A percentile compares a stretch with the other conserved stretches of the same genome.
phyloP scores from a whole-genome alignment of 2,888 invertebrate genomes.

The Holacanthella duospinosa region DNA sequence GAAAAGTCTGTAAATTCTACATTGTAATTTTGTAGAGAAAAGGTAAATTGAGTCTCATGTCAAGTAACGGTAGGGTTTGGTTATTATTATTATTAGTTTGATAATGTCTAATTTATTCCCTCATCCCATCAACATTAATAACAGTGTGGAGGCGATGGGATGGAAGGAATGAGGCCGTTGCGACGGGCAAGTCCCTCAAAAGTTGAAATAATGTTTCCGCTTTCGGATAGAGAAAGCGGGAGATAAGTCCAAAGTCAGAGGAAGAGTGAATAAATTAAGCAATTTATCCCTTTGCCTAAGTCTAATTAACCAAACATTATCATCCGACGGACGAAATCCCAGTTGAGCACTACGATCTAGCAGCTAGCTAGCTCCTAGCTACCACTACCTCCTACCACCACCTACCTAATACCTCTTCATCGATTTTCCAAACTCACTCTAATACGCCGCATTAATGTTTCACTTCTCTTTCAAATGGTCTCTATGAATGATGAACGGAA shows the following conservation, averaged over 20 bases:
- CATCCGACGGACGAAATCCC: neutral
- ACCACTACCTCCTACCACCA: too few relatives aligned
- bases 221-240: too few relatives aligned
- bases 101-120: slow-evolving; percentile 5
- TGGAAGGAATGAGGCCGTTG: neutral
- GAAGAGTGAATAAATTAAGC: neutral
- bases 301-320: slow-evolving; percentile 6
- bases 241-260: neutral
- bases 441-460: neutral
- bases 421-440: neutral
- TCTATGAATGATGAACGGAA: neutral
- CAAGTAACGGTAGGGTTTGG: neutral
- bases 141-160: neutral
- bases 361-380: too few relatives aligned
- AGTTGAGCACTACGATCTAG: too few relatives aligned
- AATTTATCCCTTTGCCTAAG: neutral
- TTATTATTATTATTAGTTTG: slow-evolving; percentile 4
- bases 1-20: too few relatives aligned
- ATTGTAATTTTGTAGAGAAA: neutral
- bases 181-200: neutral
- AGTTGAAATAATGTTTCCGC: neutral
- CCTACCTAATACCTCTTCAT: neutral
- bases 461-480: neutral
- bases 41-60: neutral
- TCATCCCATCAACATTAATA: slow-evolving; percentile 6